Evolutionary conservation across 2,888 invertebrate genomes (phyloP).

Genomic region (Eumacrocentrus americanus): DNA sequence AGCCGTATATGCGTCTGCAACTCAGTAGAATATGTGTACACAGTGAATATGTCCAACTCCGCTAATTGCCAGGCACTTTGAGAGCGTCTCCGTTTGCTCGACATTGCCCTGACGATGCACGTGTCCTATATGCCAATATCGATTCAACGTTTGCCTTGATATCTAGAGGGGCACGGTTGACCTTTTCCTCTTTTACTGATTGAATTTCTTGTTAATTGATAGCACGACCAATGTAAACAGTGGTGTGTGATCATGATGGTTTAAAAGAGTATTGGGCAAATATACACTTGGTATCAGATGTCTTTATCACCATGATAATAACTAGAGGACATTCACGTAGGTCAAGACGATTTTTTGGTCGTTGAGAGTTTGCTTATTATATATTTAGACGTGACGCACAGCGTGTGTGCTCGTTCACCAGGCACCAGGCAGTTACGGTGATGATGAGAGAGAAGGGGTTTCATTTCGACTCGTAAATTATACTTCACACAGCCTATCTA

Average conservation of each 20-base stretch:
- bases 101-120: background rate
- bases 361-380: conserved; percentile 32
- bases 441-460: background rate
- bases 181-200: conserved; percentile 17
- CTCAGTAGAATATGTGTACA: background rate
- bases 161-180: conserved; percentile 16
- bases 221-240: too few relatives aligned
- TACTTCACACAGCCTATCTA: too few relatives aligned
- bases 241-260: background rate
- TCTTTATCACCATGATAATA: background rate
- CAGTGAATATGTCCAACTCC: conserved; percentile 12
- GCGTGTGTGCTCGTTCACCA: conserved; percentile 15
- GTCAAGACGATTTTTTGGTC: conserved; percentile 40
- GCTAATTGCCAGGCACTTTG: conserved; percentile 13
- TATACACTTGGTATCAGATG: background rate
- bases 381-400: conserved; percentile 50
- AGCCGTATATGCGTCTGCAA: conserved; percentile 17
- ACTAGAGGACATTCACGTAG: conserved; percentile 35
- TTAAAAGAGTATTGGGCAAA: background rate
- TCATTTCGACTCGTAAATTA: background rate
- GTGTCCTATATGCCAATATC: conserved; percentile 1
- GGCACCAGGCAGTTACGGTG: too few relatives aligned
- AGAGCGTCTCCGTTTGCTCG: conserved; percentile 6
- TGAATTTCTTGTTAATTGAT: conserved; percentile 25
- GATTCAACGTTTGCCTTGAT: conserved; percentile 21